These are phyloP conservation scores for cattle (Bos taurus) DNA, from an alignment of 2,113 vertebrate species.

Conservation along the genomic window ARS-UCD2.0 NC_037335.1:15001501-15002000, in stretches of 20 bases:
- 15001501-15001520: not conserved
- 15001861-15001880: not conserved
- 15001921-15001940: slow-evolving; percentile 23
- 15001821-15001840: not conserved
- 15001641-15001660: not conserved
- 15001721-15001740: not conserved
- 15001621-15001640: not conserved
- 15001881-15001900: not conserved
- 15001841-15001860: slow-evolving; percentile 7
- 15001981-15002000: not conserved
- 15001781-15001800: not conserved
- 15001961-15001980: not conserved
- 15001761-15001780: not conserved
- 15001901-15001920: not conserved
- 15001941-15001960: slow-evolving; percentile 47
- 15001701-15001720: not conserved
- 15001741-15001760: not conserved
- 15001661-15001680: not conserved
- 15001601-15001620: not conserved
- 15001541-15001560: not conserved
- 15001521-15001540: not conserved
- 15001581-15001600: not conserved
- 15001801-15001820: not conserved
- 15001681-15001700: not conserved
- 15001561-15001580: not conserved